Base-by-base conservation (phyloP, 2,888 invertebrate species). In the Diaprepes abbreviatus region DNA sequence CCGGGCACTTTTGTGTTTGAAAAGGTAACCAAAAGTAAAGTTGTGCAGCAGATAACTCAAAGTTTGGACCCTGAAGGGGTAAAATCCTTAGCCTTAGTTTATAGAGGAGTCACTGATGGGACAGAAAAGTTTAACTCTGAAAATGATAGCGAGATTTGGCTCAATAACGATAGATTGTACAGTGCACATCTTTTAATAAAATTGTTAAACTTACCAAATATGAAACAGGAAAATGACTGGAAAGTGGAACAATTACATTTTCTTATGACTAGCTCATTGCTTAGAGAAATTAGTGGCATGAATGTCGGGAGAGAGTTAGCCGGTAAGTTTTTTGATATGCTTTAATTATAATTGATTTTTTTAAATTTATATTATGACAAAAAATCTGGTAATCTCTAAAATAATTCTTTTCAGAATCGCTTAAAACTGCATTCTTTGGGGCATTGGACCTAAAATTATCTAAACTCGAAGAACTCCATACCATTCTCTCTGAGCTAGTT, bases 1-100 rank as follows among this genome's bases (percentile, higher is more conserved):
- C 92, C 92, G 0, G 92, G 93, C 2, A 89, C 90, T 77, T 88
- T 93, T 70, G 89, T 90, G 82, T 90, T 93, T 71, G 92, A 92
- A 77, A 92, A 92, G 83, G 88, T 89, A 28, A 91, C 92, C 16
- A 88, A 89, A 9, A 88, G 88, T 10, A 89, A 88, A 75, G 80
- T 92, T 48, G 83, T 92, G 0, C 91, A 90, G 79, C 87, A 89
- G 58, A 85, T 92, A 7, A 89, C 89, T n/a, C 84, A 85, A 1
- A 88, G 86, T 80, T 84, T 93, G 66, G 87, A 88, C 68, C 83
- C 82, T 5, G 86, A 87, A 54, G 90, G 91, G 5, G 87, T 92
- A 0, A 89, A 89, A 77, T 88, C 88, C 79, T 83, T 92, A 74
- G 88, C 89, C 0, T 86, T 88, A 74, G 79, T 89, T 21, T 91